Percentiles rank a stretch among this genome's conserved stretches.
Conservation (phyloP, 1,140 invertebrate species). For the Tetramorium alpestre region DNA sequence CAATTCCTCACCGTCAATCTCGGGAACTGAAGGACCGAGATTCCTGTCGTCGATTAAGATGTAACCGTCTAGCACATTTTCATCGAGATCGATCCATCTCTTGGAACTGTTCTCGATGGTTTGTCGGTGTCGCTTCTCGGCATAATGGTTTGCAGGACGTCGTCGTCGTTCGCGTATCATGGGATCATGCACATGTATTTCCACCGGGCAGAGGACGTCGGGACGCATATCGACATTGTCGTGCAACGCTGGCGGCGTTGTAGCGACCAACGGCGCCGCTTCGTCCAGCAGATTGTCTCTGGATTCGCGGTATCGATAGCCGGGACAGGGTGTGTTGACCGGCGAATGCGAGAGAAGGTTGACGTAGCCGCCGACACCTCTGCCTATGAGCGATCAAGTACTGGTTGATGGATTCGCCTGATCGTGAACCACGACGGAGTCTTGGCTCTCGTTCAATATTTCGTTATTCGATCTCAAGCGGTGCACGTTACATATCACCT, state of each 20-base stretch:
- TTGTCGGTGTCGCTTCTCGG: neutral
- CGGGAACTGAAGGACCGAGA: constrained; percentile 58
- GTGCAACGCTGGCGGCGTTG: constrained; percentile 50
- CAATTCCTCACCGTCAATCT: constrained; percentile 63
- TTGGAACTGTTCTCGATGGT: constrained; percentile 29
- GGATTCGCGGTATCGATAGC: constrained; percentile 67
- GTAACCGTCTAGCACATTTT: constrained; percentile 64
- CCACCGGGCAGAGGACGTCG: constrained; percentile 69
- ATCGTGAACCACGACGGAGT: constrained; percentile 37
- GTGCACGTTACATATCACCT: constrained; percentile 71
- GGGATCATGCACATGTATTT: constrained; percentile 70
- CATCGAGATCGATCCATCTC: constrained; percentile 70
- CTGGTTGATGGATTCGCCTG: constrained; percentile 49
- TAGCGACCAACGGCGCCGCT: constrained; percentile 52
- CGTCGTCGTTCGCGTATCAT: constrained; percentile 47
- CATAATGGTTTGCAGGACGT: neutral
- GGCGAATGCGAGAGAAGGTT: constrained; percentile 76
- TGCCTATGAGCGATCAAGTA: constrained; percentile 76
- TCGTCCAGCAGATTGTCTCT: constrained; percentile 64
- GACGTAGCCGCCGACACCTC: constrained; percentile 70
- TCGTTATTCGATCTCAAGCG: constrained; percentile 67
- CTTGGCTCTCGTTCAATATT: constrained; percentile 69
- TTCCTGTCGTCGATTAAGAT: constrained; percentile 66
- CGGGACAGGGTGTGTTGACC: constrained; percentile 75
- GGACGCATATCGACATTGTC: constrained; percentile 45